Base-by-base conservation (phyloP, 1,140 invertebrate genomes). In the Solenopsis invicta region DNA sequence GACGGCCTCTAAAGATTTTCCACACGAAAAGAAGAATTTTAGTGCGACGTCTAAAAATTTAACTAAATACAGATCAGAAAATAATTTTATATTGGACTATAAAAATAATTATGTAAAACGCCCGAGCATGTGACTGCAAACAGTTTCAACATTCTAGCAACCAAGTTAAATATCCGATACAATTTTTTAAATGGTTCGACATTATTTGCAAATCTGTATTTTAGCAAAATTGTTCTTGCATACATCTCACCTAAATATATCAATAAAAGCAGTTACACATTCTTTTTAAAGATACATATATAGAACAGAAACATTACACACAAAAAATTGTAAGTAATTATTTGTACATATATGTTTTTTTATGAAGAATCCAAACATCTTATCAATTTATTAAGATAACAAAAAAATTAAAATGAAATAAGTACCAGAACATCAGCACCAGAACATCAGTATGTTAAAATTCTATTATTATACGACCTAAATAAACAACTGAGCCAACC, bases 401-500 rank as follows among this genome's bases (percentile, higher is more conserved):
- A 21, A 77, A 64, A 48, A 78, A 78, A 67, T n/a, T 5, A 34
- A 66, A 21, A 37, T 37, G 13, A 52, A 50, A 37, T 45, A 62
- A 48, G 13, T 13, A 48, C n/a, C n/a, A n/a, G n/a, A n/a, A n/a
- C n/a, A n/a, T n/a, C n/a, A n/a, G n/a, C 4, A 3, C n/a, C 2
- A 50, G 2, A 66, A 62, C n/a, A 48, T 10, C 10, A 16, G 4
- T 45, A 6, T 29, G 9, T 18, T 18, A 29, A 45, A n/a, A 29
- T 45, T n/a, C 10, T 29, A 64, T n/a, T 56, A 37, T 56, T 74
- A 41, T 21, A 13, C 0, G 13, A 0, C 50, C 34, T 13, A 24
- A 72, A 34, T n/a, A 34, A 72, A 6, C 67, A 72, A 71, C 16
- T 21, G 9, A 52, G 48, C 80, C 21, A 50, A 84, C 80, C 45